Base-by-base conservation (phyloP, 92 coral and sea anemone species). In the Hydrozoanthus gracilis region DNA sequence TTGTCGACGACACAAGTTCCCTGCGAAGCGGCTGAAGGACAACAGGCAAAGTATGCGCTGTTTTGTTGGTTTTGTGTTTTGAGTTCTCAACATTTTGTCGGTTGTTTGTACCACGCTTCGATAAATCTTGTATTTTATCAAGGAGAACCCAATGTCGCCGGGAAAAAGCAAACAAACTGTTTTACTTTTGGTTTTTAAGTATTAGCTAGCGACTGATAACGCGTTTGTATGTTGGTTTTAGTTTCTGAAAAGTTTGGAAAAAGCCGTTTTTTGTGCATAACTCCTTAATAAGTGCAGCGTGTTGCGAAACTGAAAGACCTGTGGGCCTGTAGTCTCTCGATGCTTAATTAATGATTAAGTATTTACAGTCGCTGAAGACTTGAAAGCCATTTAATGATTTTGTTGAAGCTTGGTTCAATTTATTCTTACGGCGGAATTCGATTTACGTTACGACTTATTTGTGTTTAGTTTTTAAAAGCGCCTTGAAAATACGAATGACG, bases 21-120 rank as follows among this genome's bases (percentile, higher is more conserved):
- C 71, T 83, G 93, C 93, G 89, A 91, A 91, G 93, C 88, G 88
- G 89, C 77, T 90, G 71, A 87, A 94, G 93, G 92, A 93, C 82
- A 82, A 4, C 98, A 94, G 98, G 98, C 98, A 94, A 94, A 92
- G 98, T 94, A 94, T 94, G 98, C 95, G 95, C 85, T 76, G 71
- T 79, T 90, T 90, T 82, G 14, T 51, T 83, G 87, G 49, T 83
- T 83, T 6, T 83, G 51, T 39, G 39, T 73, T 71, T 48, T 44
- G 71, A 56, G 17, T 73, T 71, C 8, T 51, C 11, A 39, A 9
- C 14, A 56, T 73, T 54, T 83, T 54, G 46, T 71, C 27, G 66
- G 67, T 69, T 51, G 67, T 58, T 71, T 71, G 51, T 71, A 6
- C 10, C 87, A 73, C 87, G 79, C 68, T 51, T 56, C 87, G 27